Evolutionary conservation across 2,888 invertebrate genomes (phyloP), one percentile per base, ranked within the genome.

Genomic region (Eupelmus urozonus): DNA sequence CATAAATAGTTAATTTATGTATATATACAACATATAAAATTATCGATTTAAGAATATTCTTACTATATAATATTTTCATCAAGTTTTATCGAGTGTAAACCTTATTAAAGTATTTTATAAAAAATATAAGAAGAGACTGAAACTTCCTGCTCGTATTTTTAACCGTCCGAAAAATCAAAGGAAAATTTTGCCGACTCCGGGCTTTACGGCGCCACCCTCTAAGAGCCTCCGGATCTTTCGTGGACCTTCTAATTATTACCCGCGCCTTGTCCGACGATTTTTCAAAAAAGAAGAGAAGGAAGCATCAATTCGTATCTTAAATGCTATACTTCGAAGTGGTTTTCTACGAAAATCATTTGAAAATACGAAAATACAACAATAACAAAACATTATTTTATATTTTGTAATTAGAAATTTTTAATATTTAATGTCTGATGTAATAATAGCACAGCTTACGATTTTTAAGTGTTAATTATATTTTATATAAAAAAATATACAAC

Each of bases 171-270:
- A 20, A 65, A 65, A 65, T 49, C 45, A 65, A 65, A 65, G 49
- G 25, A 65, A 65, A 65, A 27, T 45, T 65, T 62, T 65, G 65
- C 49, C 65, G 65, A 45, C 65, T n/a, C 27, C 2, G 42, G 11
- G 25, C 5, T 60, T 34, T 42, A 1, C 11, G n/a, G 34, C 34
- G 20, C 27, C 20, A 65, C 27, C 16, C 40, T 62, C 40, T 62
- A 16, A 9, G 27, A 49, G n/a, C n/a, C 13, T 13, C 18, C 62
- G 20, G 40, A 62, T 20, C 5, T 20, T 53, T 53, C 20, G 20
- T 23, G 20, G 49, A 27, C 27, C n/a, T 45, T 42, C 65, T 65
- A 65, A 65, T 65, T 49, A 27, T 49, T 65, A 49, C 27, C 60
- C 27, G 7, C 53, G 16, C 16, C 4, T 62, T 49, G 23, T n/a